These are phyloP conservation scores for Bos javanicus DNA, from an alignment of 2,113 vertebrate genomes.

Conservation along the genomic window DNA sequence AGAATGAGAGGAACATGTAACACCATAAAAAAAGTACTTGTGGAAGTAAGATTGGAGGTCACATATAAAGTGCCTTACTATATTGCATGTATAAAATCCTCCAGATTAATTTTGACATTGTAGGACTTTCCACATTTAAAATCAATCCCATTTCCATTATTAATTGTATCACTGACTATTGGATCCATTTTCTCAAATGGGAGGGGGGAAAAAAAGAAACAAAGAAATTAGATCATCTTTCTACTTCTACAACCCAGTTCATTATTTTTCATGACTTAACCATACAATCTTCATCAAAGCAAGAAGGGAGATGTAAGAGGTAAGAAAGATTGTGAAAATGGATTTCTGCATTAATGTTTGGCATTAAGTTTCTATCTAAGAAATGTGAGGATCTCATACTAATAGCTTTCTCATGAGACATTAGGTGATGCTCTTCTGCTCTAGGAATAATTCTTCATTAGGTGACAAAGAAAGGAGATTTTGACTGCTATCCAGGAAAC, in stretches of 20 bases:
- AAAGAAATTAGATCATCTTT: slow-evolving; percentile 45
- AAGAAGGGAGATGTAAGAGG: neutral
- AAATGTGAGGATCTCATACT: slow-evolving; percentile 53
- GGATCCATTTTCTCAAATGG: neutral
- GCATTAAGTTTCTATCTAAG: slow-evolving; percentile 43
- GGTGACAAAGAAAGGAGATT: slow-evolving; percentile 45
- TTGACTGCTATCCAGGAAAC: slow-evolving; percentile 23
- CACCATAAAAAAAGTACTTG: neutral
- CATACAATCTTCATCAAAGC: slow-evolving; percentile 36
- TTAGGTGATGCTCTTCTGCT: slow-evolving; percentile 43
- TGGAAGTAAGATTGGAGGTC: neutral
- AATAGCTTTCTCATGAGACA: slow-evolving; percentile 71
- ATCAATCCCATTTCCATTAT: neutral
- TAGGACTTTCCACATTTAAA: neutral
- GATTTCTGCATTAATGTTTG: slow-evolving; percentile 55
- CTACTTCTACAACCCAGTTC: slow-evolving; percentile 35
- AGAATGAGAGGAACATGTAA: neutral
- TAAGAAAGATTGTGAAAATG: slow-evolving; percentile 21
- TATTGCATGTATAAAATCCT: neutral
- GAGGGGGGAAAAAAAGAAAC: neutral
- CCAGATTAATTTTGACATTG: neutral
- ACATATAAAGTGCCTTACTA: neutral
- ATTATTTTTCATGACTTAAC: slow-evolving; percentile 45
- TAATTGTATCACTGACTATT: neutral
- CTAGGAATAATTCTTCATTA: slow-evolving; percentile 53